Evolutionary conservation across 2,888 invertebrate genomes (phyloP).

Genomic region (Chymomyza caudatula): DNA sequence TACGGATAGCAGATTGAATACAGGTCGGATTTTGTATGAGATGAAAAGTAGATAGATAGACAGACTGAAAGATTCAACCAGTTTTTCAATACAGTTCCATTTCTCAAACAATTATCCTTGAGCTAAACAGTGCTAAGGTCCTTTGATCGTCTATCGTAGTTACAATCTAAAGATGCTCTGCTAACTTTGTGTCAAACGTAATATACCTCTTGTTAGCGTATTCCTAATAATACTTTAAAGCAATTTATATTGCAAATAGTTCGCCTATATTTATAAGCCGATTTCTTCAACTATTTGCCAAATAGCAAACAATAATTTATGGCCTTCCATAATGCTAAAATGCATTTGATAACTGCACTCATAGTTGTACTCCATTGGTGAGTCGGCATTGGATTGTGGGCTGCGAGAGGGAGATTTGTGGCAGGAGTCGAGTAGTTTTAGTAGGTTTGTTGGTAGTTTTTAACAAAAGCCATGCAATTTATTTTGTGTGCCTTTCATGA

Average conservation of each 20-base stretch:
- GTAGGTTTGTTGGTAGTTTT: background rate
- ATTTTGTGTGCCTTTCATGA: constrained; percentile 28
- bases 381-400: too few species aligned
- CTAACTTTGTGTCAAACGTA: background rate
- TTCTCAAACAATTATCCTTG: too few species aligned
- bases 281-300: constrained; percentile 56
- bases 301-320: constrained; percentile 50
- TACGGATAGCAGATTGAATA: too few species aligned
- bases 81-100: too few species aligned
- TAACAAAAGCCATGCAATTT: constrained; percentile 47
- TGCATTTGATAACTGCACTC: constrained; percentile 62
- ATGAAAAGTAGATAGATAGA: too few species aligned
- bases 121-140: too few species aligned
- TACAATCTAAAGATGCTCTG: too few species aligned
- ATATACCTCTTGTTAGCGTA: background rate
- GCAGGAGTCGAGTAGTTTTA: constrained; percentile 5
- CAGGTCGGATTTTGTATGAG: too few species aligned
- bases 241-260: background rate
- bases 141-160: too few species aligned
- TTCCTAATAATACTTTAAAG: background rate
- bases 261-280: constrained; percentile 44
- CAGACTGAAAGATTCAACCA: too few species aligned
- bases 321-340: constrained; percentile 59
- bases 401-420: background rate
- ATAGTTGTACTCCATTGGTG: background rate